Evolutionary conservation across 2,113 vertebrate species (phyloP).

Genomic region (Stomatorhinus ivindoensis): DNA sequence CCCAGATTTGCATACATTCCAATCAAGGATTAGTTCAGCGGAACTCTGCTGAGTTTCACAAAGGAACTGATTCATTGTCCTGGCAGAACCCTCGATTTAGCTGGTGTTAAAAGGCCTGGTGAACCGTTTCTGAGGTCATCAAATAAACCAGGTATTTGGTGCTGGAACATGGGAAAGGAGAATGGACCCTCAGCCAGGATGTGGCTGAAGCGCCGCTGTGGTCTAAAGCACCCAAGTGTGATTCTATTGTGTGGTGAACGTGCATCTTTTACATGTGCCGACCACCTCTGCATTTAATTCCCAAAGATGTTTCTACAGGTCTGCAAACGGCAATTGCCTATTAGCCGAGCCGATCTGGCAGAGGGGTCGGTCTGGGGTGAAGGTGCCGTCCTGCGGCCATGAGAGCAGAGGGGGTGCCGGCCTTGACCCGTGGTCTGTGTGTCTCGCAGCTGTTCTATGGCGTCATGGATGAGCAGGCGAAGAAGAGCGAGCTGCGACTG

Average conservation of each 20-base stretch:
- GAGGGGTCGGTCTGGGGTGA: not conserved
- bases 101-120: constrained; percentile 33
- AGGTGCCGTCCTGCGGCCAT: not conserved
- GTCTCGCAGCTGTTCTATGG: constrained; percentile 81
- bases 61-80: constrained; percentile 48
- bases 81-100: constrained; percentile 43
- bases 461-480: constrained; percentile 89
- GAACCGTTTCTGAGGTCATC: constrained; percentile 35
- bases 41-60: constrained; percentile 41
- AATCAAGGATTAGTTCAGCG: constrained; percentile 35
- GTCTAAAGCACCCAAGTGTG: not conserved
- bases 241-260: not conserved
- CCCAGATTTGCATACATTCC: constrained; percentile 33
- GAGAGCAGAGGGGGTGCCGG: not conserved
- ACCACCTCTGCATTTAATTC: not conserved
- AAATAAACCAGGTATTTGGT: constrained; percentile 31
- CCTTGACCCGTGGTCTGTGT: not conserved
- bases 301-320: not conserved
- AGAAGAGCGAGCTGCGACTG: constrained; percentile 79
- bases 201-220: not conserved
- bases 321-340: not conserved
- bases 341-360: not conserved
- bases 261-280: not conserved
- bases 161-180: constrained; percentile 1
- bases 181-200: not conserved